Evolutionary conservation across 2,113 vertebrate genomes (phyloP), one percentile per base, ranked within the genome.

Genomic region (Bufo gargarizans): DNA sequence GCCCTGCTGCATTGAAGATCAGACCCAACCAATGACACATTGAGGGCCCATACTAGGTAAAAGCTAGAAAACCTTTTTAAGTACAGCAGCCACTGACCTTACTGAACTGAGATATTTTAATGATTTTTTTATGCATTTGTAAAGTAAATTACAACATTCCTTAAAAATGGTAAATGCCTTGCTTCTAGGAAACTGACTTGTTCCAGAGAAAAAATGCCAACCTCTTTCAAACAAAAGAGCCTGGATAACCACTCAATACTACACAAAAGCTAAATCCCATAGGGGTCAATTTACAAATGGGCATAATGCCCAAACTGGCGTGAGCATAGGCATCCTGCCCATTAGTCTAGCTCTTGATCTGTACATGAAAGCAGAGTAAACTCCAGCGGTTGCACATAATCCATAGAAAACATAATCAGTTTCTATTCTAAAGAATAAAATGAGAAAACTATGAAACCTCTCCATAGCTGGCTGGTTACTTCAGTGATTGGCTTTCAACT

Each of bases 211-310:
- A 63, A 83, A 63, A 83, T 53, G 19, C 49, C 47, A 83, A 83
- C 16, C 45, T 53, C 47, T 49, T 20, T 10, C 19, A 69, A 58
- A 53, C 61, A 83, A 69, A 83, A 49, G 47, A 82, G 7, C 6
- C 53, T 80, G 77, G 45, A 53, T 67, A 65, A 69, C 80, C 22
- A 82, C 43, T 65, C 45, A 8, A 49, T 13, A n/a, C 50, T 49
- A 67, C 50, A 83, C 61, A 83, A 83, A 83, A n/a, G 49, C 5
- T 53, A 67, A 83, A 69, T 83, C 81, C 20, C 81, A 67, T n/a
- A 67, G 61, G 81, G 63, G 47, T 83, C 81, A 53, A 53, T 50
- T 83, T 83, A 83, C 61, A 83, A 33, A 22, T 83, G 49, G 81
- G 81, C 61, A 67, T 83, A 12, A 50, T 33, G 81, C 61, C 81